Evolutionary conservation across 2,888 invertebrate species (phyloP).

Genomic region (Phania funesta): DNA sequence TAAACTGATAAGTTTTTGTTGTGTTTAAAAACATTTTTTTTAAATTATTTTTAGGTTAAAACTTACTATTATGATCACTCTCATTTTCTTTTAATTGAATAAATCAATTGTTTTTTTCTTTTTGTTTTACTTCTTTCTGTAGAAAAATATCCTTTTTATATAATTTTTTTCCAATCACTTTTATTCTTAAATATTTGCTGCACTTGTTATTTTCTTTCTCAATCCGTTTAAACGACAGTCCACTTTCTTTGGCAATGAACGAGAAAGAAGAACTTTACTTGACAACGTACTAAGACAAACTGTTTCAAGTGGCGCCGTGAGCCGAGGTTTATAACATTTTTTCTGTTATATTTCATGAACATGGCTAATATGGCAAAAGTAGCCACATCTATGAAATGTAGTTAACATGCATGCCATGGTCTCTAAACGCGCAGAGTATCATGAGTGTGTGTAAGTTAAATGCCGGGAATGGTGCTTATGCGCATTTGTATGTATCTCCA

Average conservation of each 20-base stretch:
- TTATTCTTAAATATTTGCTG: slow-evolving; percentile 13
- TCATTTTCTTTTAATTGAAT: too few species aligned
- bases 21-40: too few species aligned
- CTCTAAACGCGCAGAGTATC: slow-evolving; percentile 14
- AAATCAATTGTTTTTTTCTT: too few species aligned
- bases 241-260: slow-evolving; percentile 51
- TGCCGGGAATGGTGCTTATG: background rate
- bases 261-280: slow-evolving; percentile 74
- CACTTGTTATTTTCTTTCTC: slow-evolving; percentile 31
- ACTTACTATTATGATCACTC: too few species aligned
- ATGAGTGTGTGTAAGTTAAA: background rate
- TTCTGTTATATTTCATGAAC: slow-evolving; percentile 51
- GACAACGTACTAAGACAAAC: slow-evolving; percentile 78
- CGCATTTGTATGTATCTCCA: slow-evolving; percentile 7
- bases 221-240: slow-evolving; percentile 15
- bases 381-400: slow-evolving; percentile 43
- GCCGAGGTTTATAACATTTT: slow-evolving; percentile 78
- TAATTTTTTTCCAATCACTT: slow-evolving; percentile 13
- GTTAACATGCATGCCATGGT: slow-evolving; percentile 47
- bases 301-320: slow-evolving; percentile 75
- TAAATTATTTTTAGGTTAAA: too few species aligned
- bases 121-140: background rate
- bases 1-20: too few species aligned
- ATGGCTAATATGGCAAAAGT: slow-evolving; percentile 15
- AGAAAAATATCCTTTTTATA: background rate